These are phyloP conservation scores for Poeciliopsis paucimaculata DNA, from an alignment of 2,797 vertebrate genomes.

Conservation along the genomic window DNA sequence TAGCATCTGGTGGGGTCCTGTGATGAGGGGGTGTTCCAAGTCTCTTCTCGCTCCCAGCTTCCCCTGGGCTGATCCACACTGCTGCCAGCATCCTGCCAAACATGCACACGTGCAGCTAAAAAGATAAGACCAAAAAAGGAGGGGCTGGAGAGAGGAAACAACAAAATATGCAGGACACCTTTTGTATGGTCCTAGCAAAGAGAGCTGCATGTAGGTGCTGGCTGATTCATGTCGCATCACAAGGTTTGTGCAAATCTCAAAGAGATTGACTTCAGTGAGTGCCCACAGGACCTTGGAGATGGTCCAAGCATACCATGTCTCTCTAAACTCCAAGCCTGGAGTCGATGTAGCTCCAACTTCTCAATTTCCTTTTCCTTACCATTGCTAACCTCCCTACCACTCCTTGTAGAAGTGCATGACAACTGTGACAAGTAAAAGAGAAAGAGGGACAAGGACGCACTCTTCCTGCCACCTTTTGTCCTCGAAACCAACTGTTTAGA, in stretches of 20 bases:
- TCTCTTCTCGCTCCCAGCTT: conserved; percentile 54
- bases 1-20: conserved; percentile 79
- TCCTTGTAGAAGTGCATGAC: conserved; percentile 10
- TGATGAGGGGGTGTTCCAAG: conserved; percentile 68
- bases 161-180: conserved; percentile 47
- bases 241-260: conserved; percentile 51
- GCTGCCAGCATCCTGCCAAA: conserved; percentile 67
- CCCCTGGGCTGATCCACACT: conserved; percentile 58
- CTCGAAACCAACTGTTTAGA: not conserved
- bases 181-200: conserved; percentile 8
- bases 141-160: conserved; percentile 9
- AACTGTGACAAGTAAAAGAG: conserved; percentile 2
- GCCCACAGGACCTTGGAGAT: conserved; percentile 38
- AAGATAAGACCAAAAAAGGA: conserved; percentile 59
- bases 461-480: not conserved
- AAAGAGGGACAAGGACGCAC: not conserved
- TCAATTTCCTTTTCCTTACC: not conserved
- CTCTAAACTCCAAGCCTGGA: conserved; percentile 49
- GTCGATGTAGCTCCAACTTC: not conserved
- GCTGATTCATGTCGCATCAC: conserved; percentile 60
- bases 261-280: conserved; percentile 36
- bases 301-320: conserved; percentile 59
- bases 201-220: conserved; percentile 11
- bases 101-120: conserved; percentile 54
- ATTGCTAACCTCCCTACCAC: not conserved